These are phyloP conservation scores for Sebastes glaucus DNA, from an alignment of 2,797 vertebrate genomes.

Conservation along the genomic window DNA sequence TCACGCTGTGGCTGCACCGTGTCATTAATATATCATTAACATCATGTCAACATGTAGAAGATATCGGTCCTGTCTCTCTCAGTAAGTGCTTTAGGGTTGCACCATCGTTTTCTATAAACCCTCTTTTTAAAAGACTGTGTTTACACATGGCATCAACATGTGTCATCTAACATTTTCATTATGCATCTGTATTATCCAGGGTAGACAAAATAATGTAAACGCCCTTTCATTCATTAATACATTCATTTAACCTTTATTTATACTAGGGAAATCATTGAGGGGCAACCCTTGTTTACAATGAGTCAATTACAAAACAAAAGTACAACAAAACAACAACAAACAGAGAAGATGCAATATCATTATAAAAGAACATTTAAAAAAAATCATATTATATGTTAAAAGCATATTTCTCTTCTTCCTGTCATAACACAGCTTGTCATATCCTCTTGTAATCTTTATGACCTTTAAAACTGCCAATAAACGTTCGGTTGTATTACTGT, in stretches of 20 bases:
- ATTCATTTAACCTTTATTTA: no score
- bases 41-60: slow-evolving; percentile 2
- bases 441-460: not conserved
- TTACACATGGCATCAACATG: not conserved
- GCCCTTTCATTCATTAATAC: no score
- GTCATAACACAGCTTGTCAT: not conserved
- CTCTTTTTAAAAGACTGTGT: not conserved
- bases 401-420: not conserved
- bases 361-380: no score
- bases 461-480: slow-evolving; percentile 4
- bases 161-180: not conserved
- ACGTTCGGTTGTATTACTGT: not conserved
- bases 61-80: not conserved
- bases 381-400: not conserved
- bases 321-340: no score
- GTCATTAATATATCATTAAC: slow-evolving; percentile 44
- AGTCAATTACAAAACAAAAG: no score
- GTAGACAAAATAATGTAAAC: not conserved
- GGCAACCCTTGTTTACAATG: no score
- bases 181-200: not conserved
- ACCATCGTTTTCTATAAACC: not conserved
- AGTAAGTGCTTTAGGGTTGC: not conserved
- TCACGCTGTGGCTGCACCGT: slow-evolving; percentile 11
- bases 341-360: no score
- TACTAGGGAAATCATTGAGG: no score